phyloP scores from a whole-genome alignment of 2,888 invertebrate species.

The Caenorhabditis macrosperma region DNA sequence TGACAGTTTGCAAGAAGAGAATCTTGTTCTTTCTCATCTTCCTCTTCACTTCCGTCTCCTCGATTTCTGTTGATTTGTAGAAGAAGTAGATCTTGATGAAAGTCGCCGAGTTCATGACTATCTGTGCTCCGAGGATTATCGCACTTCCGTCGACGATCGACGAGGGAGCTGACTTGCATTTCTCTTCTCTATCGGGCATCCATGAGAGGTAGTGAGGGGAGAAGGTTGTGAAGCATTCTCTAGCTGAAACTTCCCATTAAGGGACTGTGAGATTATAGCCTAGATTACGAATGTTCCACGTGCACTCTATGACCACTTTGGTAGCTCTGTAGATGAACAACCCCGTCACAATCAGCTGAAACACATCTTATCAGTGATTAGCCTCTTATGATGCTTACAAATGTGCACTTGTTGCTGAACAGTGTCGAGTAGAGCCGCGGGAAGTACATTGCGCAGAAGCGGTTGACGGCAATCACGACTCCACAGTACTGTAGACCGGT shows the following conservation, averaged over 20 bases:
- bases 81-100: constrained; percentile 35
- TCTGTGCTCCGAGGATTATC: not conserved
- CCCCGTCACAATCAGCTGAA: not conserved
- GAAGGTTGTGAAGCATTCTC: constrained; percentile 20
- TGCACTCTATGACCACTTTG: not conserved
- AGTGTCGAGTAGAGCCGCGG: not conserved
- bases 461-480: not conserved
- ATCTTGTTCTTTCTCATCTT: constrained; percentile 29
- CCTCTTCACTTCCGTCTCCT: constrained; percentile 14
- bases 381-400: not conserved
- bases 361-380: not conserved
- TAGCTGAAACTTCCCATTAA: not conserved
- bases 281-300: not conserved
- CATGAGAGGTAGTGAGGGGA: not conserved
- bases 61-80: constrained; percentile 25
- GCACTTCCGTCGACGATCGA: not conserved
- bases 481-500: not conserved
- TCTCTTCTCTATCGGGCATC: not conserved
- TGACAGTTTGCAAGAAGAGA: constrained; percentile 32
- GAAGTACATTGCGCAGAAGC: not conserved
- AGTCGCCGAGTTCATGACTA: constrained; percentile 8
- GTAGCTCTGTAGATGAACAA: not conserved
- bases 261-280: not conserved
- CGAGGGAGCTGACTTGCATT: not conserved
- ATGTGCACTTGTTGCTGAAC: not conserved